Base-by-base conservation (phyloP, 2,888 invertebrate genomes). In the Yponomeuta sedellus region DNA sequence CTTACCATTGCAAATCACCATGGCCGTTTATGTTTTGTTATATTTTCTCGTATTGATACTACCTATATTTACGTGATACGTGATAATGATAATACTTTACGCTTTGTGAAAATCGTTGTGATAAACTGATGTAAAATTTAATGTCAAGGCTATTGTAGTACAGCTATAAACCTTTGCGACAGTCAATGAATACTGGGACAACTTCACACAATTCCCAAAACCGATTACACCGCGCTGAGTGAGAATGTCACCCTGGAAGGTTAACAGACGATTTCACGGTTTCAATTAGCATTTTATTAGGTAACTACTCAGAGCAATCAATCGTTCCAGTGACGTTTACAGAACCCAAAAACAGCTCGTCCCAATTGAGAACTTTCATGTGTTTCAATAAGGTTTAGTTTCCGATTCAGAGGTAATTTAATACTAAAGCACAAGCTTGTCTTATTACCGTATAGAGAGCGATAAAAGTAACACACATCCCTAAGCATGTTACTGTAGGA, bases 251-350 rank as follows among this genome's bases (percentile, higher is more conserved):
- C 68, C 75, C 78, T 81, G 79, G 81, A 83, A 83, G 87, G 85
- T 85, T 87, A 87, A 87, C 87, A 81, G 74, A 77, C 77, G 73
- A 77, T 75, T 88, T 88, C 83, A 88, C 77, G 77, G 76, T 77
- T 80, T 74, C 75, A 73, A 78, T 87, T 61, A 25, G 25, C 59
- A 52, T 52, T 52, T 52, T 52, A 52, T 52, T 52, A 52, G 16
- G 44, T 12, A 16, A 52, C 16, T 16, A 16, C 12, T 52, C 16
- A 16, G 16, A 52, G 44, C 16, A 52, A 52, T 34, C 34, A 34
- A 16, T 12, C 16, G 12, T 52, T 52, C 16, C 44, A 52, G 16
- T 2, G 16, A 52, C 44, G 0, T 52, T 52, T 3, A 52, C 16
- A 12, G 5, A 2, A 25, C 5, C 25, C 25, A 34, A 34, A 34